phyloP scores from a whole-genome alignment of 2,888 invertebrate species.

The Epicampocera succincta region DNA sequence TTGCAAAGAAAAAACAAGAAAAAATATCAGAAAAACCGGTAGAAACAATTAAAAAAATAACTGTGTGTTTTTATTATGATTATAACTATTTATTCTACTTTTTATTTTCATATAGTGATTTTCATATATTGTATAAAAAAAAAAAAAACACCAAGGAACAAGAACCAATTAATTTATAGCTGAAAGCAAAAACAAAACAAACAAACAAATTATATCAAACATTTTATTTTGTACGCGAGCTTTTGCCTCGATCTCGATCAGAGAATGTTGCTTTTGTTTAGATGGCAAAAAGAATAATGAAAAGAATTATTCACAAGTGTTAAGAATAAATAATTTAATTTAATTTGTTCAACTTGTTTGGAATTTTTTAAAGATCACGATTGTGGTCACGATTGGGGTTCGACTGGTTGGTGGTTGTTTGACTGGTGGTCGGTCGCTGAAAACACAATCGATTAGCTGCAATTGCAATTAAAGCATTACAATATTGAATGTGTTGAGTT shows the following conservation, averaged over 20 bases:
- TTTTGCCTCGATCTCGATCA: not conserved
- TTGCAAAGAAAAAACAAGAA: not conserved
- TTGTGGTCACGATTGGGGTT: conserved; percentile 9
- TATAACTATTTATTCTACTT: conserved; percentile 22
- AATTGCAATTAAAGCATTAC: conserved; percentile 34
- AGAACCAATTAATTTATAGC: conserved; percentile 54
- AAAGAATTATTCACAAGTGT: conserved; percentile 1
- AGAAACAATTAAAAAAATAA: conserved; percentile 60
- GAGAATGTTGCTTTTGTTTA: conserved; percentile 6
- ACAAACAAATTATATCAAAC: not conserved
- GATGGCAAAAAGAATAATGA: not conserved
- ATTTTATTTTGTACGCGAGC: not conserved
- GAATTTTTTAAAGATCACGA: conserved; percentile 45
- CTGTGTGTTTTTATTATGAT: conserved; percentile 28
- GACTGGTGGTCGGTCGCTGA: conserved; percentile 11
- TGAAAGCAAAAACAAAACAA: not conserved
- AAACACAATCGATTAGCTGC: conserved; percentile 20
- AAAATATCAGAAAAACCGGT: conserved; percentile 27
- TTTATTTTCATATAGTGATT: conserved; percentile 1
- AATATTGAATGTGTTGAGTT: conserved; percentile 17
- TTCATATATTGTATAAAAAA: too few relatives aligned
- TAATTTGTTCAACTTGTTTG: conserved; percentile 21
- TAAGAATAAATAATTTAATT: conserved; percentile 31
- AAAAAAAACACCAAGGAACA: conserved; percentile 22
- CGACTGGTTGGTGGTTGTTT: conserved; percentile 8